Evolutionary conservation across 30 jellyfish, hydroid and myxozoan genomes (phyloP).

Genomic region (Chironex yamaguchii): DNA sequence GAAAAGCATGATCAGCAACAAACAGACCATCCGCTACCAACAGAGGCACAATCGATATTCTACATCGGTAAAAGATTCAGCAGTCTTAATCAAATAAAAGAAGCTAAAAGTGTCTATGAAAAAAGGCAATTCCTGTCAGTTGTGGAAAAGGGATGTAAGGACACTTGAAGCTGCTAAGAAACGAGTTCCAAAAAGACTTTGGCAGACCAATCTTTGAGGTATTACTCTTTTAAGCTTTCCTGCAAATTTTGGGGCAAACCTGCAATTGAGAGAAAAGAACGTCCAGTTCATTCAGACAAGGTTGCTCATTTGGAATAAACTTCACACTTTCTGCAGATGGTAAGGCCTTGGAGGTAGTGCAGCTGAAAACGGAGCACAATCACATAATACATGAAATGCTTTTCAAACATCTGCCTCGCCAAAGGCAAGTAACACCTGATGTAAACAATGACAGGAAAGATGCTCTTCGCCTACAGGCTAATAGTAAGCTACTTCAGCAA

Average conservation of each 20-base stretch:
- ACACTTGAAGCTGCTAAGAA: conserved; percentile 25
- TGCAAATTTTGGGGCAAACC: conserved; percentile 65
- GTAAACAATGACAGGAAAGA: conserved; percentile 6
- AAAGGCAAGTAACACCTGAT: conserved; percentile 1
- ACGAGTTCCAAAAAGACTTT: conserved; percentile 43
- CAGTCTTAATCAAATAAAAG: conserved; percentile 2
- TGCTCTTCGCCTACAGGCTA: conserved; percentile 29
- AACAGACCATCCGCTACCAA: neutral
- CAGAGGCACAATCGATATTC: neutral
- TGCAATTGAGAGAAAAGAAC: conserved; percentile 1
- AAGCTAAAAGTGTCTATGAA: conserved; percentile 6
- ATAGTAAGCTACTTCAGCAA: conserved; percentile 50
- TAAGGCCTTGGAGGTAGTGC: conserved; percentile 22
- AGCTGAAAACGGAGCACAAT: conserved; percentile 1
- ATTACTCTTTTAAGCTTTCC: conserved; percentile 16
- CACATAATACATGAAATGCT: conserved; percentile 21
- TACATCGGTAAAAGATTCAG: conserved; percentile 28
- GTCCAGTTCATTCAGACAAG: conserved; percentile 24
- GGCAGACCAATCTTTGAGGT: conserved; percentile 5
- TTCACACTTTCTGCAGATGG: conserved; percentile 31
- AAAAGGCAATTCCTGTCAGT: conserved; percentile 3
- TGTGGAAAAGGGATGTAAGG: conserved; percentile 30
- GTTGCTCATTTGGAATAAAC: conserved; percentile 42
- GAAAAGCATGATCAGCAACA: neutral
- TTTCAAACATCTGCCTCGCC: conserved; percentile 61